A percentile compares a stretch with the other conserved stretches of the same genome.
phyloP scores from a whole-genome alignment of 2,888 invertebrate species.

The Dione juno region DNA sequence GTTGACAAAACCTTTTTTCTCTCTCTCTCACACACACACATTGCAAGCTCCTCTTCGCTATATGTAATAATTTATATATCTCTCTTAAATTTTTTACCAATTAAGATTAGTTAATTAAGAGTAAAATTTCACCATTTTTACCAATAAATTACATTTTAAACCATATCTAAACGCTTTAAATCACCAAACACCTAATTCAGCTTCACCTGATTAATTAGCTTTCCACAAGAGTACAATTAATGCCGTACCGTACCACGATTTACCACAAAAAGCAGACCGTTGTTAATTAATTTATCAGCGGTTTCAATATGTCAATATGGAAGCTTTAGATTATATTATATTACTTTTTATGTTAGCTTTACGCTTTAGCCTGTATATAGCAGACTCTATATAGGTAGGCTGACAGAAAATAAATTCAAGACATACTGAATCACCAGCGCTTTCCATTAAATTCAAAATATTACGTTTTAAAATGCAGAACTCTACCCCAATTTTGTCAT shows the following conservation, averaged over 20 bases:
- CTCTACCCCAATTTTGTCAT: too few species aligned
- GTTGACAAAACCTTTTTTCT: too few species aligned
- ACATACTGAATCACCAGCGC: too few species aligned
- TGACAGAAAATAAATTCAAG: too few species aligned
- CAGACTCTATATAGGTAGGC: background rate
- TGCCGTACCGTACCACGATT: background rate
- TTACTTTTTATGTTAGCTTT: too few species aligned
- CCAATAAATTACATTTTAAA: background rate
- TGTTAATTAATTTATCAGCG: background rate
- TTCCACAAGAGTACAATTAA: constrained; percentile 25
- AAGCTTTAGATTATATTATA: background rate
- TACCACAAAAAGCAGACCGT: constrained; percentile 14
- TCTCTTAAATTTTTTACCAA: too few species aligned
- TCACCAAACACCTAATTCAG: constrained; percentile 20
- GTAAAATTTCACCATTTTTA: background rate
- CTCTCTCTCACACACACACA: too few species aligned
- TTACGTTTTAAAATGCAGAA: too few species aligned
- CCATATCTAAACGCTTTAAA: constrained; percentile 1
- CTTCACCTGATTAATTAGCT: constrained; percentile 17
- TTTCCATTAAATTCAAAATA: too few species aligned
- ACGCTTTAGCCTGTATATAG: background rate
- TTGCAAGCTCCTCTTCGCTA: too few species aligned
- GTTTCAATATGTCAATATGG: constrained; percentile 6
- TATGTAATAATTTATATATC: too few species aligned
- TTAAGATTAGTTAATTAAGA: too few species aligned